phyloP scores from a whole-genome alignment of 2,888 invertebrate species.

The Idaea biselata region DNA sequence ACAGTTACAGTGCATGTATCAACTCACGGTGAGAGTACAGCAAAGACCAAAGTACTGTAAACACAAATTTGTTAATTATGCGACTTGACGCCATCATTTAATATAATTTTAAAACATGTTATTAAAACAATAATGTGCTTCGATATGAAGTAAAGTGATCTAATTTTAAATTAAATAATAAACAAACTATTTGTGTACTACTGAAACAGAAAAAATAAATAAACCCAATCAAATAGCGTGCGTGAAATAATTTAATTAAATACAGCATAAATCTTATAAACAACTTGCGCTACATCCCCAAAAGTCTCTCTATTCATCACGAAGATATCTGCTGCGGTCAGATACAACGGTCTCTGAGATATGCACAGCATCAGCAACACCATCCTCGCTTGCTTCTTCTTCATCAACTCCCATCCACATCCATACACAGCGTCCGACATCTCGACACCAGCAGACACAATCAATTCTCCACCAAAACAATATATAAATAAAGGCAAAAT shows the following conservation, averaged over 20 bases:
- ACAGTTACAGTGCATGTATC: too few relatives aligned
- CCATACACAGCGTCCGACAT: constrained; percentile 46
- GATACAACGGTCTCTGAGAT: constrained; percentile 43
- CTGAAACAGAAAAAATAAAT: too few relatives aligned
- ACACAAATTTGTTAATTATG: too few relatives aligned
- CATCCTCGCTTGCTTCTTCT: constrained; percentile 41
- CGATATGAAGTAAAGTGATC: too few relatives aligned
- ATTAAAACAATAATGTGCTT: too few relatives aligned
- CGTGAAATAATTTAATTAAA: constrained; percentile 29
- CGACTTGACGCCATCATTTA: too few relatives aligned
- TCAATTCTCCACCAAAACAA: constrained; percentile 57
- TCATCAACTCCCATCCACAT: constrained; percentile 57
- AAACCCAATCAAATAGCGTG: background rate
- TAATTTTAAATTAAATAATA: too few relatives aligned
- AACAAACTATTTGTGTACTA: too few relatives aligned
- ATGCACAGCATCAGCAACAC: constrained; percentile 45
- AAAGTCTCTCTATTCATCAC: constrained; percentile 58
- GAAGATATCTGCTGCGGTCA: constrained; percentile 53
- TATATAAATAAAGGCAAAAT: constrained; percentile 54
- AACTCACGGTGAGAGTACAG: too few relatives aligned
- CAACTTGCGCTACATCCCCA: constrained; percentile 49
- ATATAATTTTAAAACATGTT: too few relatives aligned
- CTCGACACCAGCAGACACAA: constrained; percentile 44
- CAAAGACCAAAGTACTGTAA: too few relatives aligned
- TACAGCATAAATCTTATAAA: constrained; percentile 60